Evolutionary conservation across 1,140 invertebrate species (phyloP).

Genomic region (Heliothis subflexa): DNA sequence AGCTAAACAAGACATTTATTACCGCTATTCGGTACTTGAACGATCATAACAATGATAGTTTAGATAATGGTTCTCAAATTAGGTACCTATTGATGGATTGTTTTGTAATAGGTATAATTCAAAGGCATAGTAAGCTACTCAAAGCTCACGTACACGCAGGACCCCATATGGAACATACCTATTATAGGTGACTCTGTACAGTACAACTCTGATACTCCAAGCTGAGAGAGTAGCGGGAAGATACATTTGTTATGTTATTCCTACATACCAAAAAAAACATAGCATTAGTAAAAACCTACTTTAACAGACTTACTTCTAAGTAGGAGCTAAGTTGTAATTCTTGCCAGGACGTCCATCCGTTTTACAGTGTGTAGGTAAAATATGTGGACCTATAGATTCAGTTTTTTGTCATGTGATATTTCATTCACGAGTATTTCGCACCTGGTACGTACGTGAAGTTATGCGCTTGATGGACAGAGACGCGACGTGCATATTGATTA

Average conservation of each 20-base stretch:
- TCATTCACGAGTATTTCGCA: slow-evolving; percentile 61
- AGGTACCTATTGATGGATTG: neutral
- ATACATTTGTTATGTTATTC: no score
- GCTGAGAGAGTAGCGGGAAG: no score
- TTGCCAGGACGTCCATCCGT: slow-evolving; percentile 14
- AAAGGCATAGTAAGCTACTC: no score
- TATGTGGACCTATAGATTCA: neutral
- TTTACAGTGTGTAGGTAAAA: neutral
- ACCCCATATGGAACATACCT: no score
- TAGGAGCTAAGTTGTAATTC: neutral
- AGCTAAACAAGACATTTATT: slow-evolving; percentile 34
- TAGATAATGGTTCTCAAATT: slow-evolving; percentile 20
- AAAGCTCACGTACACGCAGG: no score
- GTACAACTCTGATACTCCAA: no score
- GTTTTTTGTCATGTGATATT: slow-evolving; percentile 38
- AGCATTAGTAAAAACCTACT: no score
- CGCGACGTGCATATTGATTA: slow-evolving; percentile 66
- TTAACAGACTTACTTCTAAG: no score
- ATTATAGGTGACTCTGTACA: no score
- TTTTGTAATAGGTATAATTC: slow-evolving; percentile 18
- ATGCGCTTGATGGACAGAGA: slow-evolving; percentile 62
- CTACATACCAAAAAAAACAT: no score
- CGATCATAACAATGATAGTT: slow-evolving; percentile 24
- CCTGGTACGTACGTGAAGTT: slow-evolving; percentile 67
- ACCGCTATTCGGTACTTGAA: slow-evolving; percentile 10